Evolutionary conservation across 2,797 vertebrate genomes (phyloP).

Genomic region (Tauraco hartlaubi): DNA sequence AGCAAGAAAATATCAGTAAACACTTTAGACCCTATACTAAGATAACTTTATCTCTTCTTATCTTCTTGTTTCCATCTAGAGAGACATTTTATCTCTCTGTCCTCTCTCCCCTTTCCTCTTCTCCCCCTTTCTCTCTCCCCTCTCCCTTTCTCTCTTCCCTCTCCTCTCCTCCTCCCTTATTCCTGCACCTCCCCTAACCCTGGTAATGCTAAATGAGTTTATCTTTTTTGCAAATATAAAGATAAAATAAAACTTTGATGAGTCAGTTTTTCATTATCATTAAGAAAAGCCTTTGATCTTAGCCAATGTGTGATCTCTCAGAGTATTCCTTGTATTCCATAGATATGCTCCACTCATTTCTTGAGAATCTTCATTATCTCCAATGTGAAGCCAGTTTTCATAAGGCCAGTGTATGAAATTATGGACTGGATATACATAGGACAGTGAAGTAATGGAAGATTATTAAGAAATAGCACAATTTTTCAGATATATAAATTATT

Average conservation of each 20-base stretch:
- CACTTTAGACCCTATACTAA: background rate
- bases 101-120: background rate
- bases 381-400: background rate
- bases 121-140: background rate
- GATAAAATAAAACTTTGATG: conserved; percentile 43
- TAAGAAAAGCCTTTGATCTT: conserved; percentile 33
- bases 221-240: conserved; percentile 2
- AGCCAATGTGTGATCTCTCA: background rate
- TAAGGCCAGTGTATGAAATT: background rate
- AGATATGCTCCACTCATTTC: background rate
- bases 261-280: background rate
- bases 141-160: background rate
- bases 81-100: background rate
- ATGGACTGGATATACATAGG: background rate
- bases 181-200: background rate
- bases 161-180: background rate
- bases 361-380: background rate
- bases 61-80: background rate
- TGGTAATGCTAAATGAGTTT: background rate
- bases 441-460: background rate
- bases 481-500: background rate
- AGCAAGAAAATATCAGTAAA: background rate
- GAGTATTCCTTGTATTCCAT: background rate
- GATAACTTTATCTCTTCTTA: background rate
- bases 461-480: background rate